Conservation (phyloP, 2,888 invertebrate species). For the Oconnorella tubifera region DNA sequence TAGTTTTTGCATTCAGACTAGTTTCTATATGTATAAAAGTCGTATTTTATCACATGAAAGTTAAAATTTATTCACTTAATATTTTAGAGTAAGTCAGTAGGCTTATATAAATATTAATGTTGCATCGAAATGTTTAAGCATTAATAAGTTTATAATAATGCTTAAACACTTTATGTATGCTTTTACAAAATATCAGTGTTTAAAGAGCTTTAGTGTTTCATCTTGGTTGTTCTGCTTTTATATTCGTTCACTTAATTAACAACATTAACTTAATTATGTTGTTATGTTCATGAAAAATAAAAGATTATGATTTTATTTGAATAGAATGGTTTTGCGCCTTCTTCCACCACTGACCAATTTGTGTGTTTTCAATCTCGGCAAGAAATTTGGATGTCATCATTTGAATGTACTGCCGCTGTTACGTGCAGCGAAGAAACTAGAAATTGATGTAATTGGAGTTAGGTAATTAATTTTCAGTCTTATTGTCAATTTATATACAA, state of each 20-base stretch:
- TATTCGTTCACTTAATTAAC: neutral
- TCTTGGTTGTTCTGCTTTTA: neutral
- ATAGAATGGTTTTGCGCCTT: conserved; percentile 52
- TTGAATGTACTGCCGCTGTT: conserved; percentile 58
- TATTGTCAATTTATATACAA: no score
- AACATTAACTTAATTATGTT: neutral
- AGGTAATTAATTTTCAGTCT: conserved; percentile 44
- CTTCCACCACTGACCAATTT: conserved; percentile 64
- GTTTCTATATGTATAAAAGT: neutral
- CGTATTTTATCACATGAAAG: no score
- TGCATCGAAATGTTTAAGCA: no score
- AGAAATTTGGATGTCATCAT: conserved; percentile 82
- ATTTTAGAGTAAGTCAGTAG: no score
- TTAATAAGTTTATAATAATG: no score
- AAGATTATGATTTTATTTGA: neutral
- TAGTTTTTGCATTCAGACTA: neutral
- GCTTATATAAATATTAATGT: no score
- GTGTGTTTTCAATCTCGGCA: conserved; percentile 65
- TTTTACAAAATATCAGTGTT: no score
- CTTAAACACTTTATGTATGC: no score
- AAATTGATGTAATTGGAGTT: conserved; percentile 68
- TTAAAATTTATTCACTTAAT: no score
- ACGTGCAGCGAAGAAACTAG: conserved; percentile 70
- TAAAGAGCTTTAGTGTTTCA: no score
- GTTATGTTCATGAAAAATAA: no score